Evolutionary conservation across 2,113 vertebrate species (phyloP), one percentile per base, ranked within the genome.

Genomic region (Arenaria interpres): DNA sequence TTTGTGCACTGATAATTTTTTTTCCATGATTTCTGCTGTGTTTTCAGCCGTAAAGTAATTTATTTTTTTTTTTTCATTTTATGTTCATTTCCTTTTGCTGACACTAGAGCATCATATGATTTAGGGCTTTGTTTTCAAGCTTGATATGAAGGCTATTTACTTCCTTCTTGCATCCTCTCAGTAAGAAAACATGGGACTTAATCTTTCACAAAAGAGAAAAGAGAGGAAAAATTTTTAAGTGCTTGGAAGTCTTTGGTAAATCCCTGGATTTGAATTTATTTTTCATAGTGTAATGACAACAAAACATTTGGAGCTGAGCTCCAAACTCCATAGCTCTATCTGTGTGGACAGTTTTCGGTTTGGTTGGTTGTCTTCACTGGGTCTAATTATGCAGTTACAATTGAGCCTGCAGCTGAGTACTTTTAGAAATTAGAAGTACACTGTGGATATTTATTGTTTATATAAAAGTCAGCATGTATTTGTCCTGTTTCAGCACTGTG

Each of bases 61-160:
- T 6, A n/a, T 33, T 43, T 21, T 59, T 91, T 54, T 57, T 64
- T 54, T 57, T 64, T 45, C 4, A 25, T 76, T 88, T 91, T 83
- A 37, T 50, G 50, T 77, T 94, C 54, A 92, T 89, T 95, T 92
- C 83, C 83, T 93, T 93, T 93, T 87, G 86, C 83, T 93, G 86
- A 80, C 83, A 87, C 68, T 74, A 35, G 60, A 84, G 37, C 69
- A 78, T 71, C 67, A 2, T 86, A 93, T 89, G 89, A 96, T 95
- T 96, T 96, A 96, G 73, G 20, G 46, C 68, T 92, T 85, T 96
- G 89, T 96, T 95, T 97, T 96, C 73, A 90, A 87, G 59, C 46
- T 78, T 92, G 91, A 89, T 96, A 87, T 19, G 64, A 95, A 89
- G 80, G 83, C 73, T 95, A 92, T 89, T 96, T 84, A 93, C 50